phyloP scores from a whole-genome alignment of 2,797 vertebrate genomes.

The Zonotrichia albicollis region DNA sequence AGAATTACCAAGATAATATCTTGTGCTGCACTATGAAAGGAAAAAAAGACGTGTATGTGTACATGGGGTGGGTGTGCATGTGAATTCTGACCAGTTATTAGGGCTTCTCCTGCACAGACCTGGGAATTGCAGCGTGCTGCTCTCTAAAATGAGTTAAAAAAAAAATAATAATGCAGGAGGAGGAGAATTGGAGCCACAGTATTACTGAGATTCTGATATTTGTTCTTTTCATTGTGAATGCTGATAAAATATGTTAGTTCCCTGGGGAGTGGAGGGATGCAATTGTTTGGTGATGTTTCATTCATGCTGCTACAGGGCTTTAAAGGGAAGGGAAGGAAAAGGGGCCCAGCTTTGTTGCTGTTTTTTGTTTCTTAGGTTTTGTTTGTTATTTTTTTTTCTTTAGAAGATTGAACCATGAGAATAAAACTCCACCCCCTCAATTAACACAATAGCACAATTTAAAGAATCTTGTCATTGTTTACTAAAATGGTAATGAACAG shows the following conservation, averaged over 20 bases:
- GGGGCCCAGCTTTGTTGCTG: background rate
- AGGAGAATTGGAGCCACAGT: background rate
- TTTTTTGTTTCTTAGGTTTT: background rate
- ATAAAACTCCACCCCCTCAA: constrained; percentile 4
- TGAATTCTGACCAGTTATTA: background rate
- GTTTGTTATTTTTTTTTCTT: constrained; percentile 2
- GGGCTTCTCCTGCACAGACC: background rate
- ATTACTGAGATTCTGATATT: constrained; percentile 1
- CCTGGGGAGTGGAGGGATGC: background rate
- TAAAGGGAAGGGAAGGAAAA: constrained; percentile 7
- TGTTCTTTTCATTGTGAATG: background rate
- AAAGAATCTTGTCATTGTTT: constrained; percentile 26
- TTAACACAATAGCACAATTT: background rate
- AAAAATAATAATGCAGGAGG: background rate
- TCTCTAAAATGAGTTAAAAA: constrained; percentile 16
- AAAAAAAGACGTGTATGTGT: background rate
- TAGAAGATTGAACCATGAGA: background rate
- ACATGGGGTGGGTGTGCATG: background rate
- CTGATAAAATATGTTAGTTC: constrained; percentile 44
- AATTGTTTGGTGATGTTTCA: constrained; percentile 59
- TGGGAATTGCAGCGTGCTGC: constrained; percentile 40
- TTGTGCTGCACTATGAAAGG: background rate
- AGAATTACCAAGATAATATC: constrained; percentile 9
- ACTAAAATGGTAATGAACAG: background rate
- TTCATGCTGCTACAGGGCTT: constrained; percentile 37